Evolutionary conservation across 2,888 invertebrate genomes (phyloP).

Genomic region (Cheilosia pagana): DNA sequence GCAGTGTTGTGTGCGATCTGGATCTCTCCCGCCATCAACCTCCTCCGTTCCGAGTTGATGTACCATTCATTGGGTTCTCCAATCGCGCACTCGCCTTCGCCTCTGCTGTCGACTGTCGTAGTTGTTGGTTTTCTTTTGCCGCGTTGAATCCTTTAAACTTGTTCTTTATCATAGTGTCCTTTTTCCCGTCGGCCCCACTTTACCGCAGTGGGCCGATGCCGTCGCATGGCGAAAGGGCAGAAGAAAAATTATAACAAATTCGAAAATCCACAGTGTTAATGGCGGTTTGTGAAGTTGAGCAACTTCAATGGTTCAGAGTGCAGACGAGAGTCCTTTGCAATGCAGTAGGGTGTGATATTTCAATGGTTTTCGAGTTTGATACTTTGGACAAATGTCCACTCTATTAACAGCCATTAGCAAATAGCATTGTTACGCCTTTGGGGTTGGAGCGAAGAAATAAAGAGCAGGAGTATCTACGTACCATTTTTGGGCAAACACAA

Average conservation of each 20-base stretch:
- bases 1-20: slow-evolving; percentile 68
- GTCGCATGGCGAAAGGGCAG: neutral
- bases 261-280: slow-evolving; percentile 68
- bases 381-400: slow-evolving; percentile 66
- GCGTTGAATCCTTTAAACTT: slow-evolving; percentile 58
- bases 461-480: no score
- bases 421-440: slow-evolving; percentile 21
- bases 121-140: slow-evolving; percentile 34
- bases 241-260: slow-evolving; percentile 72
- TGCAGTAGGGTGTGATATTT: slow-evolving; percentile 63
- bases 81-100: slow-evolving; percentile 44
- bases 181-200: slow-evolving; percentile 26
- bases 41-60: slow-evolving; percentile 25
- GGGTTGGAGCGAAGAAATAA: neutral
- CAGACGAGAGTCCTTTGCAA: slow-evolving; percentile 44
- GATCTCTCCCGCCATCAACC: slow-evolving; percentile 40
- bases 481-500: no score
- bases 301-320: slow-evolving; percentile 55
- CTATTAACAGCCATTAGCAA: slow-evolving; percentile 56
- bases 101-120: slow-evolving; percentile 24
- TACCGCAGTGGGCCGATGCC: slow-evolving; percentile 17
- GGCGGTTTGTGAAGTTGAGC: slow-evolving; percentile 58
- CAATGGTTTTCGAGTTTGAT: slow-evolving; percentile 62
- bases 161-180: slow-evolving; percentile 54
- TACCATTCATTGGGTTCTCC: slow-evolving; percentile 50